phyloP scores from a whole-genome alignment of 2,888 invertebrate genomes.

The Pseudanteris insignis region DNA sequence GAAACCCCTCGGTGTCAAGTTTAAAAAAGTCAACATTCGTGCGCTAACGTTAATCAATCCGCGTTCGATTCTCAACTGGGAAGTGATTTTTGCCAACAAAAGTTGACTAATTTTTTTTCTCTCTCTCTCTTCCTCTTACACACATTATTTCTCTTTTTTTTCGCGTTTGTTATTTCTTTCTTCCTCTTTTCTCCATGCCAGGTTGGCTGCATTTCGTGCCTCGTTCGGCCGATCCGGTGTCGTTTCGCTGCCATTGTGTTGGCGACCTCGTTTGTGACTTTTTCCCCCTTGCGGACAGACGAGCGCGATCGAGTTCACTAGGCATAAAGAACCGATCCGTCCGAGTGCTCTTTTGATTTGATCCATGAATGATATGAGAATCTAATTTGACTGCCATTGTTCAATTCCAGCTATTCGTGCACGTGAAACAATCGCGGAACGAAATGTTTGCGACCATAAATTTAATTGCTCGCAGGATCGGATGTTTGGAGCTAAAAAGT shows the following conservation, averaged over 20 bases:
- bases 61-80: too few species aligned
- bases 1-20: too few species aligned
- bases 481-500: slow-evolving; percentile 4
- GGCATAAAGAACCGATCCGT: slow-evolving; percentile 46
- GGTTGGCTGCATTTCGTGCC: too few species aligned
- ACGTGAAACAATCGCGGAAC: slow-evolving; percentile 38
- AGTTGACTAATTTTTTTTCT: slow-evolving; percentile 1
- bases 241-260: slow-evolving; percentile 27
- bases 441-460: slow-evolving; percentile 30
- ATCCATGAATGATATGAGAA: slow-evolving; percentile 46
- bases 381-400: slow-evolving; percentile 46
- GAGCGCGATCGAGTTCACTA: slow-evolving; percentile 43
- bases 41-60: too few species aligned
- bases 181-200: too few species aligned
- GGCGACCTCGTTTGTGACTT: slow-evolving; percentile 40
- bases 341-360: slow-evolving; percentile 47
- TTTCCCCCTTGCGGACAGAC: slow-evolving; percentile 29
- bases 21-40: too few species aligned
- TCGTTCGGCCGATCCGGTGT: too few species aligned
- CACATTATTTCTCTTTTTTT: too few species aligned
- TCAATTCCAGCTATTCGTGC: slow-evolving; percentile 42
- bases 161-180: too few species aligned
- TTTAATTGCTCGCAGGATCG: slow-evolving; percentile 28
- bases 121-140: slow-evolving; percentile 1
- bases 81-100: too few species aligned